Conservation (phyloP, 2,797 vertebrate species). For the Mus spretus region DNA sequence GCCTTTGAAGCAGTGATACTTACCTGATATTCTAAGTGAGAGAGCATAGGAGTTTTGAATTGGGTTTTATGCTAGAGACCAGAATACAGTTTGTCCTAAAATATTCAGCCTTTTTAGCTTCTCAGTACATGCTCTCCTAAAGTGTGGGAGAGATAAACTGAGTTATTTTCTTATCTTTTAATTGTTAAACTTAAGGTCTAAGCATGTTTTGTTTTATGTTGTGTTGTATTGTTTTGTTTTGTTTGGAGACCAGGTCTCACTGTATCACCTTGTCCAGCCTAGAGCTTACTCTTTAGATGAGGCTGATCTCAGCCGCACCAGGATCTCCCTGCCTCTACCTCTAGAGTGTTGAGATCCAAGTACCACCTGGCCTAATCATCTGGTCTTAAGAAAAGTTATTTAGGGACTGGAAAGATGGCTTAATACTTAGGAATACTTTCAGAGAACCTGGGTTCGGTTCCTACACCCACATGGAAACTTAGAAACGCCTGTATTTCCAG, state of each 20-base stretch:
- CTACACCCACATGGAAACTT: neutral
- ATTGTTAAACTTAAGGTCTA: conserved; percentile 51
- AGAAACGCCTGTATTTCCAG: neutral
- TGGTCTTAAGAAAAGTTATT: conserved; percentile 35
- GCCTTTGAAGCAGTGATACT: neutral
- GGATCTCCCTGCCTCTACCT: neutral
- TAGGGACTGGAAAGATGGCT: neutral
- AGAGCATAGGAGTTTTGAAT: conserved; percentile 14
- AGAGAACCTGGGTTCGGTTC: neutral
- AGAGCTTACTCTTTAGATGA: neutral
- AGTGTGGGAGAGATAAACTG: neutral
- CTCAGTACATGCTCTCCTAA: neutral
- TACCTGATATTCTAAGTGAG: conserved; percentile 39
- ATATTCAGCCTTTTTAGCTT: conserved; percentile 34
- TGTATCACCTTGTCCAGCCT: neutral
- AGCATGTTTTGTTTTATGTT: neutral
- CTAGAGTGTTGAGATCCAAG: neutral
- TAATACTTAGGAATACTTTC: neutral
- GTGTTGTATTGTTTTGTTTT: neutral
- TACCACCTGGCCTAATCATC: neutral
- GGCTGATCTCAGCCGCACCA: neutral
- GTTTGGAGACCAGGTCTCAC: neutral
- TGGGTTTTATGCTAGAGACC: neutral
- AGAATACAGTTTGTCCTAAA: neutral
- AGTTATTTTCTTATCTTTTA: conserved; percentile 33